Evolutionary conservation across 2,888 invertebrate species (phyloP), one percentile per base, ranked within the genome.

Genomic region (Girardia tigrina): DNA sequence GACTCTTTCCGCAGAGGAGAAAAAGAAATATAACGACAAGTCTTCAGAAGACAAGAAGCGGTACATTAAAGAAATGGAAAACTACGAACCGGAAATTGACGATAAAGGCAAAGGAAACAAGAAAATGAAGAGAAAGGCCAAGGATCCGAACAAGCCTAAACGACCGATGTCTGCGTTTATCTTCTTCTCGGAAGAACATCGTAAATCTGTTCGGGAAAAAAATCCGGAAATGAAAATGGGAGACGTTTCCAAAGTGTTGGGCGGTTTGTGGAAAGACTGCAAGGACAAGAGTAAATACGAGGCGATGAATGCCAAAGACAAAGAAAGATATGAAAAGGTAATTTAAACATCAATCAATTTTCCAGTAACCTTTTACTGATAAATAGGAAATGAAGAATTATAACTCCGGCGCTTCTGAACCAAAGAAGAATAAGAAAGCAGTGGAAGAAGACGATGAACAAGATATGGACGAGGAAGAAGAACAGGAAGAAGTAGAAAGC

Each of bases 131-230:
- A 76, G 77, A 29, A n/a, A 26, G 14, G 88, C 89, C 81, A 95
- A 97, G 87, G 98, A 98, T 86, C 97, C 97, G 73, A 94, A 95
- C 87, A 97, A 97, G 80, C 98, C 98, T 78, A 98, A 98, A 87
- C 88, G 97, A 87, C 91, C 95, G 83, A 87, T 56, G 23, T 97
- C 97, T 79, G 97, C 95, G 75, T 98, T 97, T 88, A 97, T 98
- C 88, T 92, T 94, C 90, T 98, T 97, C 88, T 97, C 94, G 84
- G 92, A 93, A 85, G 97, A 97, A 83, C 94, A 94, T 85, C 90
- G 98, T 81, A 89, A 90, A 42, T 92, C 92, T 83, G 93, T 98
- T 78, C 93, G 94, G 86, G 90, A 89, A 77, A 88, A 88, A 77
- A 91, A 94, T 86, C 95, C 95, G 0, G 92, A 92, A 84, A 92